phyloP scores from a whole-genome alignment of 2,797 vertebrate species.

The Labeo calbasu region DNA sequence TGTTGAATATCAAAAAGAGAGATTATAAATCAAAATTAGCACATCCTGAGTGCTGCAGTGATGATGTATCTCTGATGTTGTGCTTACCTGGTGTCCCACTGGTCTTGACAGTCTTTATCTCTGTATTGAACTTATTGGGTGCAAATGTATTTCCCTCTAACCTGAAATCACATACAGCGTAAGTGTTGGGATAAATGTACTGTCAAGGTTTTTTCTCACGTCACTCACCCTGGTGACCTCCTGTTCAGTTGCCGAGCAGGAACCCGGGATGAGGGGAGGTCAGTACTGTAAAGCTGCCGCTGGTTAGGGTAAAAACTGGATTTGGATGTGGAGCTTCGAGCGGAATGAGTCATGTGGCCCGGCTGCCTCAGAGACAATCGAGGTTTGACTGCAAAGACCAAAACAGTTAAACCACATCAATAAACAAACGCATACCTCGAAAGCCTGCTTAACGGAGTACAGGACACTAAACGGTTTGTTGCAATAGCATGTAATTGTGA shows the following conservation, averaged over 20 bases:
- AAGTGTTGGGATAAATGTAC: not conserved
- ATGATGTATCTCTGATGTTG: not conserved
- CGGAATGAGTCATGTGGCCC: conserved; percentile 48
- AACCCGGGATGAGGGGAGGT: conserved; percentile 47
- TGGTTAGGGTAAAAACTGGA: conserved; percentile 56
- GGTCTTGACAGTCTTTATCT: conserved; percentile 2
- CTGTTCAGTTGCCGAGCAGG: conserved; percentile 59
- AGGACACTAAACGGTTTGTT: not conserved
- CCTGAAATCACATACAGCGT: conserved; percentile 13
- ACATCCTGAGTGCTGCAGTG: not conserved
- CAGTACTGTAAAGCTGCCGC: conserved; percentile 56
- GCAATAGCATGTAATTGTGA: not conserved
- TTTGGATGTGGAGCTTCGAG: conserved; percentile 40
- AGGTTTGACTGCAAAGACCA: conserved; percentile 76
- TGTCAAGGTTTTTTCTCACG: not conserved
- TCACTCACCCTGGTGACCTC: conserved; percentile 64
- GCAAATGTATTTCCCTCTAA: not conserved
- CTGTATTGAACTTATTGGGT: not conserved
- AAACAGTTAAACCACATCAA: conserved; percentile 23
- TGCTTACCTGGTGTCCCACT: conserved; percentile 27
- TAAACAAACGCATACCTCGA: not conserved
- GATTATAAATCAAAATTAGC: not conserved
- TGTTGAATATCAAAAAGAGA: not conserved
- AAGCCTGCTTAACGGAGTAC: not conserved
- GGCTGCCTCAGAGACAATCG: conserved; percentile 87